A percentile compares a stretch with the other conserved stretches of the same genome.
These are phyloP conservation scores for Oreochromis spilurus DNA, from an alignment of 2,113 vertebrate species.

Conservation along the genomic window DNA sequence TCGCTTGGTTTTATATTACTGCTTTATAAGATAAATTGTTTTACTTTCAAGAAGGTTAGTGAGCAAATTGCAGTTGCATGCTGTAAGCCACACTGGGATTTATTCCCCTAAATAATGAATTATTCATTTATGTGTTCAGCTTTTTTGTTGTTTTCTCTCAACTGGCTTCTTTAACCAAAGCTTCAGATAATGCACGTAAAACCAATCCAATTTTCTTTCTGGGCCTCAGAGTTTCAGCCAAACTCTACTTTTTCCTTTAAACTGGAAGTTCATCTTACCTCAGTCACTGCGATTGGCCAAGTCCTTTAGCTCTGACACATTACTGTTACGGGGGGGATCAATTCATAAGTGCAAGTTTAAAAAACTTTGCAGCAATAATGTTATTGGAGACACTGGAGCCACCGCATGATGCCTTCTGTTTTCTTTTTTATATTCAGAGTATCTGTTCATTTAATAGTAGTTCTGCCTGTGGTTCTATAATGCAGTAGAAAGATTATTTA, in stretches of 20 bases:
- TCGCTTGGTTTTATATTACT: neutral
- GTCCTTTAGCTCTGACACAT: neutral
- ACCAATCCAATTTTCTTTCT: neutral
- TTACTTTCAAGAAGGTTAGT: neutral
- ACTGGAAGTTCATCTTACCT: neutral
- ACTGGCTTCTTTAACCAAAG: neutral
- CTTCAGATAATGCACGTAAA: neutral
- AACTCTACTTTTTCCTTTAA: neutral
- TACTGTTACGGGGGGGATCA: neutral
- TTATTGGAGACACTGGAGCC: neutral
- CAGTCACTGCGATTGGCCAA: neutral
- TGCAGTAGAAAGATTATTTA: neutral
- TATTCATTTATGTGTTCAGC: neutral
- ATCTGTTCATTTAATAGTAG: neutral
- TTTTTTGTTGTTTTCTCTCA: neutral
- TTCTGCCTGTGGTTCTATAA: neutral
- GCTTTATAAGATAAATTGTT: neutral
- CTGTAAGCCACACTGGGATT: neutral
- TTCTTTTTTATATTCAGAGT: neutral
- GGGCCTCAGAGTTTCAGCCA: neutral
- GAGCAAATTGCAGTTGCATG: too few species aligned
- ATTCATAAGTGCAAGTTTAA: neutral
- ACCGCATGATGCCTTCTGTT: neutral
- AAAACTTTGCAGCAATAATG: neutral
- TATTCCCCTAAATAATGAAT: neutral